Conservation (phyloP, 2,113 vertebrate species). For the Peromyscus leucopus region DNA sequence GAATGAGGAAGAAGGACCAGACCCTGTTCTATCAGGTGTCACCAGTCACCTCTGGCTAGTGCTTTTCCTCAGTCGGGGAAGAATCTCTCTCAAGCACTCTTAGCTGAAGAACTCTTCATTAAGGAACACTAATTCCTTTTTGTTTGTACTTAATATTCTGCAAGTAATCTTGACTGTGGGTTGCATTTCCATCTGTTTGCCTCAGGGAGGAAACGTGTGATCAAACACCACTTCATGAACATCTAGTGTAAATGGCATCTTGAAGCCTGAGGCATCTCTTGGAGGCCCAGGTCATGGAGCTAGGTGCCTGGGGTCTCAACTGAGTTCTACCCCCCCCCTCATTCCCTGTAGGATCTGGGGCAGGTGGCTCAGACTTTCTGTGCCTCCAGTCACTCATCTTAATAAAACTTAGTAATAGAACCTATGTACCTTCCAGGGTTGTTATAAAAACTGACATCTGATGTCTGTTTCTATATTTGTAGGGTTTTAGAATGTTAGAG, state of each 20-base stretch:
- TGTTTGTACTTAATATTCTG: constrained; percentile 81
- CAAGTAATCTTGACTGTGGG: constrained; percentile 66
- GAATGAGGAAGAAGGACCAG: neutral
- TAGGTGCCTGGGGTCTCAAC: rapidly evolving
- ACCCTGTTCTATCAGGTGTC: neutral
- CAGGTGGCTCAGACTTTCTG: neutral
- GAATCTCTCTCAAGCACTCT: constrained; percentile 75
- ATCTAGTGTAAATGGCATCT: neutral
- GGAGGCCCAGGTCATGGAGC: neutral
- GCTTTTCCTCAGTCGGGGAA: constrained; percentile 28
- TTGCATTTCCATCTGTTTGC: constrained; percentile 72
- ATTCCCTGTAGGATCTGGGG: neutral
- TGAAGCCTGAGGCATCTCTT: neutral
- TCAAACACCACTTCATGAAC: constrained; percentile 33
- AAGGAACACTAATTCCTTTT: constrained; percentile 76
- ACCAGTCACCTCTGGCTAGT: neutral
- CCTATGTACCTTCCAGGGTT: neutral
- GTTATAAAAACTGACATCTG: neutral
- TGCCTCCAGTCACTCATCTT: neutral
- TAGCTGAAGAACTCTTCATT: constrained; percentile 81
- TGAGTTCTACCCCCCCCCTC: neutral
- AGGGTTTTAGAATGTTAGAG: neutral
- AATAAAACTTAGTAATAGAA: constrained; percentile 8
- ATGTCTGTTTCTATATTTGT: neutral
- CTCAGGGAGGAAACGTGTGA: constrained; percentile 61